Conservation (phyloP, 2,888 invertebrate species). For the Scaptomyza polygonia region DNA sequence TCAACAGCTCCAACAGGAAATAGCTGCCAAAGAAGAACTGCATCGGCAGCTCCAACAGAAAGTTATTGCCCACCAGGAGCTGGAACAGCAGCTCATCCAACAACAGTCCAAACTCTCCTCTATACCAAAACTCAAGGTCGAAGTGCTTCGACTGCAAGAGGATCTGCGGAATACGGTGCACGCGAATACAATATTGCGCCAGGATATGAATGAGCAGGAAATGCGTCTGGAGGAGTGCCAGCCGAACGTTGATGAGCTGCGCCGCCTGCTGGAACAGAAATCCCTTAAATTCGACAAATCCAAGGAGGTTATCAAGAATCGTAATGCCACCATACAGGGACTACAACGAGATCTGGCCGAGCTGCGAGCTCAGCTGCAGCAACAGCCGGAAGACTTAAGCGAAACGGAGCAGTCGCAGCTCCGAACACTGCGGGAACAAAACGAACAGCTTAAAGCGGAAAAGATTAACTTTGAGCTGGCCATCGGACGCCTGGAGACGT, state of each 20-base stretch:
- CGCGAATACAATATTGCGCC: constrained; percentile 39
- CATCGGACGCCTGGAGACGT: constrained; percentile 76
- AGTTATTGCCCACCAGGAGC: neutral
- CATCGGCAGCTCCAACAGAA: neutral
- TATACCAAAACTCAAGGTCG: constrained; percentile 22
- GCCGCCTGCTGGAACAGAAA: constrained; percentile 85
- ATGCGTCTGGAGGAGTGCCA: constrained; percentile 17
- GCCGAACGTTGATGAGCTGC: constrained; percentile 82
- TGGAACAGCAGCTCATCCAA: constrained; percentile 13
- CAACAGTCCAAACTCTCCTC: constrained; percentile 26
- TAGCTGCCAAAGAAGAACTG: neutral
- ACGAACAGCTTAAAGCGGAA: constrained; percentile 70
- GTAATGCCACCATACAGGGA: constrained; percentile 86
- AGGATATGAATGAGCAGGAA: constrained; percentile 40
- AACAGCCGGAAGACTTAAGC: constrained; percentile 64
- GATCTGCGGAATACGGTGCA: constrained; percentile 53
- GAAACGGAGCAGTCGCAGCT: constrained; percentile 45
- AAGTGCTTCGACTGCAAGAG: constrained; percentile 43
- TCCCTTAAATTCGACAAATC: constrained; percentile 86
- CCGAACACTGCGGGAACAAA: constrained; percentile 55
- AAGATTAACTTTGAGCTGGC: constrained; percentile 77
- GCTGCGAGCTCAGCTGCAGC: constrained; percentile 61
- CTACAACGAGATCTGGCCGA: constrained; percentile 74
- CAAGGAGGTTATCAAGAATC: constrained; percentile 85
- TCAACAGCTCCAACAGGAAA: neutral